Evolutionary conservation across 2,113 vertebrate genomes (phyloP).

Genomic region (Promerops cafer): DNA sequence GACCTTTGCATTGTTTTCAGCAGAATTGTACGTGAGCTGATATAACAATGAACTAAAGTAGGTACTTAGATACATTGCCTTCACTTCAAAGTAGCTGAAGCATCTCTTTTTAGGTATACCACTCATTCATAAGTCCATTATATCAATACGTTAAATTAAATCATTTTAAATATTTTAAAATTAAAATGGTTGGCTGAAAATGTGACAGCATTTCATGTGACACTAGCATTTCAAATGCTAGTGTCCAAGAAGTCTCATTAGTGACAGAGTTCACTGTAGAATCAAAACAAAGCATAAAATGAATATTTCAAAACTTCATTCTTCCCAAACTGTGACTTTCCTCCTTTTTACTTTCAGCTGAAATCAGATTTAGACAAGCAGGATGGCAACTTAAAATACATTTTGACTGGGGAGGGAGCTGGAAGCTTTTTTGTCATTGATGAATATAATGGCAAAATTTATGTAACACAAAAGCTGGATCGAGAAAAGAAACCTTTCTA

Average conservation of each 20-base stretch:
- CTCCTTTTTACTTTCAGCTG: constrained; percentile 69
- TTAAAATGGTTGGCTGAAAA: background rate
- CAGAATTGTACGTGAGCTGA: background rate
- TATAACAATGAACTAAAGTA: background rate
- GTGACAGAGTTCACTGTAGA: background rate
- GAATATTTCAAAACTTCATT: background rate
- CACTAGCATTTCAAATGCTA: background rate
- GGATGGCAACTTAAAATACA: constrained; percentile 76
- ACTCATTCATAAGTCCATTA: background rate
- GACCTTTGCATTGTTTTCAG: background rate
- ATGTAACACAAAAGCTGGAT: constrained; percentile 77
- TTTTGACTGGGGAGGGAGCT: constrained; percentile 82
- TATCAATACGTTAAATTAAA: background rate
- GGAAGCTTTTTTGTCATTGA: constrained; percentile 80
- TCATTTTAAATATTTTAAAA: background rate
- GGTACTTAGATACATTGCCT: background rate
- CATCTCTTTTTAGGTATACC: background rate
- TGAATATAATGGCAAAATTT: constrained; percentile 78
- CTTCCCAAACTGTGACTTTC: background rate
- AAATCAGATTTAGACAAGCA: constrained; percentile 83
- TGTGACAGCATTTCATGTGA: rapidly evolving
- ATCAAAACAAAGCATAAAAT: background rate
- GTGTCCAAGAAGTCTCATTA: background rate
- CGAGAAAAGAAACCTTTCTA: constrained; percentile 86
- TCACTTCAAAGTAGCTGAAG: background rate